phyloP scores from a whole-genome alignment of 2,113 vertebrate genomes.

The Pavo muticus region DNA sequence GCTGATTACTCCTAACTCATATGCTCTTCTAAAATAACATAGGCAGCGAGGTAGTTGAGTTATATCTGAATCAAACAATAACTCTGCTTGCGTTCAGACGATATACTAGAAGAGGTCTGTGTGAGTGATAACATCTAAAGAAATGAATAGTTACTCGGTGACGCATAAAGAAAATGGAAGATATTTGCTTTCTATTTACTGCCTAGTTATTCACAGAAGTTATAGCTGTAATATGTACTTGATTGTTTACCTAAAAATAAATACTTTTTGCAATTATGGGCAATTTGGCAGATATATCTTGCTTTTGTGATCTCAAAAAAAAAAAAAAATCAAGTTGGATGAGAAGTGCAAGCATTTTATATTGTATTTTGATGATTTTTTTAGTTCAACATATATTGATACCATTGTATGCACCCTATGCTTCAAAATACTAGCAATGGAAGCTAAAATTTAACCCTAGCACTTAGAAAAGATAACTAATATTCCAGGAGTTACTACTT shows the following conservation, averaged over 20 bases:
- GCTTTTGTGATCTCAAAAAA: not conserved
- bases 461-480: not conserved
- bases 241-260: not conserved
- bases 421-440: not conserved
- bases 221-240: not conserved
- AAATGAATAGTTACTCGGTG: not conserved
- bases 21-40: not conserved
- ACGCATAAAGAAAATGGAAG: not conserved
- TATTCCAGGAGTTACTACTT: not conserved
- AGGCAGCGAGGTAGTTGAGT: fast-evolving
- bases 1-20: not conserved
- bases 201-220: not conserved
- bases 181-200: not conserved
- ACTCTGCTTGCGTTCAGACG: not conserved
- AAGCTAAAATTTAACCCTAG: not conserved
- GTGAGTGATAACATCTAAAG: not conserved
- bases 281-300: not conserved
- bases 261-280: not conserved
- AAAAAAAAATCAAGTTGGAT: not conserved
- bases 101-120: not conserved
- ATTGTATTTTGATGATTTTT: not conserved
- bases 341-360: not conserved
- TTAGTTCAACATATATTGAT: not conserved
- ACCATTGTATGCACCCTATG: not conserved
- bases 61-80: not conserved